phyloP scores from a whole-genome alignment of 1,140 invertebrate genomes.

The Papilio glaucus region DNA sequence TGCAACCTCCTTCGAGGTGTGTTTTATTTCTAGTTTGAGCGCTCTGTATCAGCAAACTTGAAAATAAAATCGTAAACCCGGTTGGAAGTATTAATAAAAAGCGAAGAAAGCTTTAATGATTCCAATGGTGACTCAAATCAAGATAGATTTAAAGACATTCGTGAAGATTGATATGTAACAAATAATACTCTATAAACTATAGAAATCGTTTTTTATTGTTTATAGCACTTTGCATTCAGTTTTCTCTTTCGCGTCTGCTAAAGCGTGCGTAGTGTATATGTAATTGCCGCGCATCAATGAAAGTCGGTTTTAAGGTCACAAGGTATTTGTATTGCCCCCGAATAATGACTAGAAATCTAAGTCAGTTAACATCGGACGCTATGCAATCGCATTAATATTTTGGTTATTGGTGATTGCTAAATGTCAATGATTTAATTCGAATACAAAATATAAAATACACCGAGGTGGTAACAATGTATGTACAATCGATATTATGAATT shows the following conservation, averaged over 20 bases:
- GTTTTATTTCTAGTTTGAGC: too few species aligned
- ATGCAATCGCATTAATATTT: conserved; percentile 37
- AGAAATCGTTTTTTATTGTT: conserved; percentile 12
- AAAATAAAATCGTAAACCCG: too few species aligned
- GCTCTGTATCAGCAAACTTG: not conserved
- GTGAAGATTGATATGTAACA: not conserved
- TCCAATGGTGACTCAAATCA: too few species aligned
- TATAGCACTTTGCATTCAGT: not conserved
- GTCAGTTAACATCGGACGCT: conserved; percentile 44
- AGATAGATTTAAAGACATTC: conserved; percentile 9
- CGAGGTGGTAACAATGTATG: too few species aligned
- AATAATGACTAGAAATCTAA: conserved; percentile 44
- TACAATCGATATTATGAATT: too few species aligned
- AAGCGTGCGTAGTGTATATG: conserved; percentile 55
- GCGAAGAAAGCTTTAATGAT: not conserved
- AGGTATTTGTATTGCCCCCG: conserved; percentile 48
- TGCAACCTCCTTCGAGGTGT: too few species aligned
- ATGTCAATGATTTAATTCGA: too few species aligned
- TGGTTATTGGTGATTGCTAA: not conserved
- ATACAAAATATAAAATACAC: too few species aligned
- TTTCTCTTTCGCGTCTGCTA: conserved; percentile 42
- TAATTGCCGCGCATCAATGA: conserved; percentile 52
- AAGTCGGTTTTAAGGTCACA: conserved; percentile 62
- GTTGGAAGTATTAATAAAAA: not conserved
- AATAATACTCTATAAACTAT: not conserved